Base-by-base conservation (phyloP, 2,888 invertebrate species). In the Camptogramma bilineatum region DNA sequence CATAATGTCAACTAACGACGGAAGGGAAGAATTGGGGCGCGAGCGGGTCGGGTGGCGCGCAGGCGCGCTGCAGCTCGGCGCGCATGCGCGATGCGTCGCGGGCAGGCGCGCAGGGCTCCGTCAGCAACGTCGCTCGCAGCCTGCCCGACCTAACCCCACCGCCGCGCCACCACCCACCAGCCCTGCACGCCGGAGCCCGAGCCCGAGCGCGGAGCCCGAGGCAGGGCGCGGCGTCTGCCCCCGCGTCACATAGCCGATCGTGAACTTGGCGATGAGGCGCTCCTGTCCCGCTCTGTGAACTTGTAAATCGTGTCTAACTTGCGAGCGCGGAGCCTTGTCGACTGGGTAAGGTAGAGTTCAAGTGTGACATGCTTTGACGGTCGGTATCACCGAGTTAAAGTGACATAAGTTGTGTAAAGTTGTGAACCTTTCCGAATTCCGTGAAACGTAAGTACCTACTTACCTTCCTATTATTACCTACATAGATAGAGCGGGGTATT, bases 141-240 rank as follows among this genome's bases (percentile, higher is more conserved):
- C 10, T 8, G 13, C 13, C 34, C 34, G 34, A 39, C 13, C 34
- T 39, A 13, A 39, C 34, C 34, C 34, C 34, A 13, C 34, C 71
- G 52, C 64, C 52, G 60, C 76, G 74, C 77, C 74, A 68, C 66
- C 70, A 70, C 74, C 77, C 74, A 68, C 66, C 70, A 70, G 73
- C 65, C 47, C 53, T 42, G 57, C 60, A 60, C 52, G 47, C 48
- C 47, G 52, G 47, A 54, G 46, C 52, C 54, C 58, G 53, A 51
- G 61, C 59, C 66, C 65, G 54, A 19, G 18, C 28, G 44, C 24
- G 47, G 16, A 34, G 19, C 52, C 39, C 34, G 24, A 39, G 13
- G 2, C 42, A 4, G 66, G 66, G 28, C 1, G 28, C 28, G 28
- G 28, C 28, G 28, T 8, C 28, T 8, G 28, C 28, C 28, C 70